phyloP scores from a whole-genome alignment of 2,113 vertebrate genomes.

The Phycodurus eques region DNA sequence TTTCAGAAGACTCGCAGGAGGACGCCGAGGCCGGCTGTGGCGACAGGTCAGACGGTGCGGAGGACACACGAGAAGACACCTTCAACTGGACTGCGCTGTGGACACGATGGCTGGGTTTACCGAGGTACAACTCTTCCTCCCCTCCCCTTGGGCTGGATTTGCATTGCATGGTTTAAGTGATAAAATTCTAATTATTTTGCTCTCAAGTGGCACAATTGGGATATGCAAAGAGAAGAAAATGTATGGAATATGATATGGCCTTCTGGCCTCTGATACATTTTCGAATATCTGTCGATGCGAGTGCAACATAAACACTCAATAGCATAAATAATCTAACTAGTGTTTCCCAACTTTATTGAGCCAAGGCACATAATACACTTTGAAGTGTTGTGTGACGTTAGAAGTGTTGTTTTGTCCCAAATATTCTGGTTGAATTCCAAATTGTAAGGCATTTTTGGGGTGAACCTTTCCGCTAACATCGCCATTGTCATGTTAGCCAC shows the following conservation, averaged over 20 bases:
- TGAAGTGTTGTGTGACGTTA: no score
- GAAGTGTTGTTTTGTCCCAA: background rate
- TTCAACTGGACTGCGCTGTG: conserved; percentile 84
- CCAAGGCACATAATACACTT: no score
- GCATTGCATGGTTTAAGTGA: background rate
- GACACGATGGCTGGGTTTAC: conserved; percentile 86
- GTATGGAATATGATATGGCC: no score
- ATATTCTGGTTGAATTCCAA: background rate
- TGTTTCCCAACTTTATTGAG: no score
- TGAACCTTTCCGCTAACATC: background rate
- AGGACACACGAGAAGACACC: conserved; percentile 72
- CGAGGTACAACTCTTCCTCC: conserved; percentile 68
- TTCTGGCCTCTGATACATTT: no score
- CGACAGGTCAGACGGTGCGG: conserved; percentile 69
- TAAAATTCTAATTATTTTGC: no score
- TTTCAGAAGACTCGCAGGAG: conserved; percentile 60
- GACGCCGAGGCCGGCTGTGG: conserved; percentile 43
- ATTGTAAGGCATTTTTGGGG: background rate
- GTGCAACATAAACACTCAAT: no score
- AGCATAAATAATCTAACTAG: no score
- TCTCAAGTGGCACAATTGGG: no score
- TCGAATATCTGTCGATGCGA: no score
- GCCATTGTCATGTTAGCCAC: conserved; percentile 62
- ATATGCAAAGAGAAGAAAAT: no score
- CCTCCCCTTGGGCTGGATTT: background rate